Evolutionary conservation across 2,888 invertebrate genomes (phyloP).

Genomic region (Xestia xanthographa): DNA sequence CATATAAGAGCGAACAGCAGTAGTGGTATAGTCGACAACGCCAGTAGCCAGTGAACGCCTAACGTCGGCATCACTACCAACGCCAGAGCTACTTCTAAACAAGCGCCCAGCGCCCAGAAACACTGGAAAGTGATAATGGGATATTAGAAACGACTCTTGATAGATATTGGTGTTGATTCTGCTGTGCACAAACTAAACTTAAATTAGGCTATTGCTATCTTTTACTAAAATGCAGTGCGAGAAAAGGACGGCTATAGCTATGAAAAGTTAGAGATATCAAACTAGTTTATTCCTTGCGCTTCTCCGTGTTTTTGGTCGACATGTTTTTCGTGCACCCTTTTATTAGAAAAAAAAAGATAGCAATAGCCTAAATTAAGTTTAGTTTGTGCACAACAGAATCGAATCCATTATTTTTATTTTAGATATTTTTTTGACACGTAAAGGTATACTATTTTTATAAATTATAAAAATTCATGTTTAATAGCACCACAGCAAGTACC

Average conservation of each 20-base stretch:
- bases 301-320: too few species aligned
- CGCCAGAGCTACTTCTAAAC: slow-evolving; percentile 97
- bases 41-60: slow-evolving; percentile 97
- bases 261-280: too few species aligned
- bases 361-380: too few species aligned
- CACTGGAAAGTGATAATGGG: slow-evolving; percentile 89
- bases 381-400: too few species aligned
- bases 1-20: slow-evolving; percentile 95
- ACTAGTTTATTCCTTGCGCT: too few species aligned
- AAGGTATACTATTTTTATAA: neutral
- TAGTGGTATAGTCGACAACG: slow-evolving; percentile 97
- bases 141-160: slow-evolving; percentile 5
- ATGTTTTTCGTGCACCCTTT: too few species aligned
- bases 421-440: neutral
- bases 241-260: too few species aligned
- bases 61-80: slow-evolving; percentile 97
- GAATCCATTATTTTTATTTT: neutral
- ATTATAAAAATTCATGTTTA: neutral
- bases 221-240: too few species aligned
- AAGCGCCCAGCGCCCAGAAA: slow-evolving; percentile 99
- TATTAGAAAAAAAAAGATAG: too few species aligned
- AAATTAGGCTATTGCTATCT: too few species aligned
- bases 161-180: too few species aligned
- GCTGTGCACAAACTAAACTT: too few species aligned
- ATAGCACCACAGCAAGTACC: neutral